A percentile compares a stretch with the other conserved stretches of the same genome.
phyloP scores from a whole-genome alignment of 2,797 vertebrate species.

The Heteromormyrus szaboi region DNA sequence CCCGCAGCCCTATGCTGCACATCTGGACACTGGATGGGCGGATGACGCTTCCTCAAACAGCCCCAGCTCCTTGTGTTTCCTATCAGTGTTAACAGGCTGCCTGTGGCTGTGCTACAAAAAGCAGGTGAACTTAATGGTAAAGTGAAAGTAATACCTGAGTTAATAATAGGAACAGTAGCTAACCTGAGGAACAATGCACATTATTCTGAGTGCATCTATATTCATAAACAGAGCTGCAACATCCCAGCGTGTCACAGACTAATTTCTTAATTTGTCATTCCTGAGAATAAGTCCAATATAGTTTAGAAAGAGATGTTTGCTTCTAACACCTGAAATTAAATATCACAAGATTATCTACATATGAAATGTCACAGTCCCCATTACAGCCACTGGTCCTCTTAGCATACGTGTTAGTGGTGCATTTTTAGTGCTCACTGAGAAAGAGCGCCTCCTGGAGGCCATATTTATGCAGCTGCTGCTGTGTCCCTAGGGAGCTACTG shows the following conservation, averaged over 20 bases:
- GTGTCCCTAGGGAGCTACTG: not conserved
- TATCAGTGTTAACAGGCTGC: not conserved
- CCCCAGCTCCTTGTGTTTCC: not conserved
- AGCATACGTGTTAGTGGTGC: not conserved
- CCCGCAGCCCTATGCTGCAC: not conserved
- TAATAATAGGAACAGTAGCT: not conserved
- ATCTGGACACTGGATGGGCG: not conserved
- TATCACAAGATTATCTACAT: not conserved
- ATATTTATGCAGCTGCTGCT: not conserved
- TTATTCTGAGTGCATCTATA: not conserved
- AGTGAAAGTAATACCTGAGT: not conserved
- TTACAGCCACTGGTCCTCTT: not conserved
- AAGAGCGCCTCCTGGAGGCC: too few relatives aligned
- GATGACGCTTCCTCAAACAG: not conserved
- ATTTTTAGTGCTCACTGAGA: not conserved
- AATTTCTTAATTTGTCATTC: not conserved
- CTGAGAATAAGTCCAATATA: not conserved
- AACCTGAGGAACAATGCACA: not conserved
- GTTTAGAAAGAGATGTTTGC: not conserved
- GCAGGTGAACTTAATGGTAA: not conserved
- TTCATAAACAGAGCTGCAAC: not conserved
- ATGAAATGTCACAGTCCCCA: not conserved
- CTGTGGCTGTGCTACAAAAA: not conserved
- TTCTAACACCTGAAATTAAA: not conserved
- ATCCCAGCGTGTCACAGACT: not conserved